phyloP scores from a whole-genome alignment of 30 jellyfish, hydroid and myxozoan genomes.

The Mastigias papua region DNA sequence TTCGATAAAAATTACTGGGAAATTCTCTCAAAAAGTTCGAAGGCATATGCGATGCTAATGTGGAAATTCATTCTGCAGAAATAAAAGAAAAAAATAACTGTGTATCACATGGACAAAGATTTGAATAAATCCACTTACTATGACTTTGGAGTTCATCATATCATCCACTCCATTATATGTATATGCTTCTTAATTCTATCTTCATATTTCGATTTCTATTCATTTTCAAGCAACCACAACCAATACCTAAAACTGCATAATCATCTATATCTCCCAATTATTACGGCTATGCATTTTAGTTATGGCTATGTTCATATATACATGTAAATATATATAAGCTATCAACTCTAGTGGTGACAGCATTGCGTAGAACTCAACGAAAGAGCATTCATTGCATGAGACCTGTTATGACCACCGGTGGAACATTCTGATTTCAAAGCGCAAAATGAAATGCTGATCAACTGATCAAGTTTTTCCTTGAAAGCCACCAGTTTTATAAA shows the following conservation, averaged over 20 bases:
- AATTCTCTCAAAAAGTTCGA: too few relatives aligned
- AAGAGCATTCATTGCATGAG: background rate
- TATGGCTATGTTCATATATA: too few relatives aligned
- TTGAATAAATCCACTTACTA: too few relatives aligned
- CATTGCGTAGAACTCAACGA: background rate
- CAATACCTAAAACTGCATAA: background rate
- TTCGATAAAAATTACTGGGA: too few relatives aligned
- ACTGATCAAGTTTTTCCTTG: background rate
- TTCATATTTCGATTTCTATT: background rate
- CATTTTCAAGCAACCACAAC: background rate
- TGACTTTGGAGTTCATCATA: constrained; percentile 27
- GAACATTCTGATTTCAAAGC: background rate
- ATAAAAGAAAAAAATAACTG: too few relatives aligned
- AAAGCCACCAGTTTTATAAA: too few relatives aligned
- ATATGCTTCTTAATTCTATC: background rate
- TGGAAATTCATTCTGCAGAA: too few relatives aligned
- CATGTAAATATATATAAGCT: too few relatives aligned
- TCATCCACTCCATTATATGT: background rate
- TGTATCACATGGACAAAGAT: too few relatives aligned
- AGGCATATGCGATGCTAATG: too few relatives aligned
- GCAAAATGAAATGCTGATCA: background rate
- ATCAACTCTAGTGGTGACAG: too few relatives aligned
- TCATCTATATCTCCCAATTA: background rate
- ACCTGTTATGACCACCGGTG: constrained; percentile 12
- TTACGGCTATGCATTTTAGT: too few relatives aligned